phyloP scores from a whole-genome alignment of 2,888 invertebrate species.

The Tethea ocularis region DNA sequence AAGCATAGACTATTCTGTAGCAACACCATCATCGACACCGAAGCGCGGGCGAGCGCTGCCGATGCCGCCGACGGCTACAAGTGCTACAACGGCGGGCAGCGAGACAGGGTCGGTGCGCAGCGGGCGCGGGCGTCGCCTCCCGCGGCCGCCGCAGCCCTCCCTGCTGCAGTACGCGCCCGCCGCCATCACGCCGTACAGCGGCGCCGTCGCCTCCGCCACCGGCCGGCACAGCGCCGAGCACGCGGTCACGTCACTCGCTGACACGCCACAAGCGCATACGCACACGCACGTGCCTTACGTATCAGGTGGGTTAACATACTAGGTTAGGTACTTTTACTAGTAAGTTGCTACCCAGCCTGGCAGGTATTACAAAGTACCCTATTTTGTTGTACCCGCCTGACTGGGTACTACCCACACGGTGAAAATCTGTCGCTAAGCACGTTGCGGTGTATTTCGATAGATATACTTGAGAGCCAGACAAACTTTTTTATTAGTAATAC shows the following conservation, averaged over 20 bases:
- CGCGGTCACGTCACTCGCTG: slow-evolving; percentile 33
- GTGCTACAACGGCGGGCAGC: slow-evolving; percentile 49
- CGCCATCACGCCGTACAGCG: slow-evolving; percentile 40
- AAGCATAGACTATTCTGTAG: slow-evolving; percentile 37
- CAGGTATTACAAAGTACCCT: too few relatives aligned
- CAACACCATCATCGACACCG: slow-evolving; percentile 79
- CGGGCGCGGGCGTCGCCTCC: slow-evolving; percentile 67
- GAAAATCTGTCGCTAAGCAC: too few relatives aligned
- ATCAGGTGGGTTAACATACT: slow-evolving; percentile 64
- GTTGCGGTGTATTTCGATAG: too few relatives aligned
- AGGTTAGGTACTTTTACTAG: too few relatives aligned
- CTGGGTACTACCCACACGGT: too few relatives aligned
- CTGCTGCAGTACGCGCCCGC: slow-evolving; percentile 41
- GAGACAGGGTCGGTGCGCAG: slow-evolving; percentile 68
- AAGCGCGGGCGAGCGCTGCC: slow-evolving; percentile 72
- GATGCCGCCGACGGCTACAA: slow-evolving; percentile 46
- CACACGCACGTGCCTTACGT: slow-evolving; percentile 77
- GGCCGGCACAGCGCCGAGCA: slow-evolving; percentile 5
- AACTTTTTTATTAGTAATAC: too few relatives aligned
- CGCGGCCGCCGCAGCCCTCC: slow-evolving; percentile 47
- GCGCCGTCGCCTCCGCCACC: slow-evolving; percentile 29
- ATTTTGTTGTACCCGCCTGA: too few relatives aligned
- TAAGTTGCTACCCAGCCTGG: too few relatives aligned
- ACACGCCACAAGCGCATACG: slow-evolving; percentile 57
- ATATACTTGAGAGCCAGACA: too few relatives aligned